Evolutionary conservation across 2,113 vertebrate genomes (phyloP).

Genomic region (Brevimyrus niger): DNA sequence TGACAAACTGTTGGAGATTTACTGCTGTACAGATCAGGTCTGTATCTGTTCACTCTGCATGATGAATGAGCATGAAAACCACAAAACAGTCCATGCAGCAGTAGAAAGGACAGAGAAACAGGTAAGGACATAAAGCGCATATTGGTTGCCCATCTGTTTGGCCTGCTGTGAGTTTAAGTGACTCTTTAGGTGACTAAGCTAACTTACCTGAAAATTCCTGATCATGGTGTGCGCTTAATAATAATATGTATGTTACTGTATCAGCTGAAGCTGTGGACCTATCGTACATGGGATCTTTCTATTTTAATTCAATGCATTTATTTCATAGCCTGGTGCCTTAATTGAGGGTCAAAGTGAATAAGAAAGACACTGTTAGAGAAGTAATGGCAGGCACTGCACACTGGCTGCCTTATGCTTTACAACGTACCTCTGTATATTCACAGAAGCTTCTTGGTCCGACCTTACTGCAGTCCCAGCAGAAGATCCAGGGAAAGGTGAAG

Average conservation of each 20-base stretch:
- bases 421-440: neutral
- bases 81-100: conserved; percentile 60
- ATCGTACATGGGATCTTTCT: neutral
- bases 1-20: conserved; percentile 65
- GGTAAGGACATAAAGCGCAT: conserved; percentile 32
- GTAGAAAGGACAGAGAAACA: conserved; percentile 66
- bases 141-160: neutral
- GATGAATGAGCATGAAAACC: conserved; percentile 68
- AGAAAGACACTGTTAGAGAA: neutral
- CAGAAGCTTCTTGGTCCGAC: conserved; percentile 60
- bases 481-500: conserved; percentile 59
- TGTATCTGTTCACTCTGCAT: conserved; percentile 64
- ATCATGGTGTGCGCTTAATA: neutral
- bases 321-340: neutral
- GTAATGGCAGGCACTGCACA: neutral
- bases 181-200: too few species aligned
- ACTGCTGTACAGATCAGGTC: conserved; percentile 61
- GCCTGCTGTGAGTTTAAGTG: neutral
- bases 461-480: conserved; percentile 57
- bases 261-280: neutral
- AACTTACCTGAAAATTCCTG: neutral
- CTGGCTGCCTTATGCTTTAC: neutral
- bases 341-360: neutral
- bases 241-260: neutral
- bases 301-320: neutral